Percentiles rank a stretch among this genome's conserved stretches.
Evolutionary conservation across 2,113 vertebrate genomes (phyloP).

Genomic region (Callaeas wilsoni): DNA sequence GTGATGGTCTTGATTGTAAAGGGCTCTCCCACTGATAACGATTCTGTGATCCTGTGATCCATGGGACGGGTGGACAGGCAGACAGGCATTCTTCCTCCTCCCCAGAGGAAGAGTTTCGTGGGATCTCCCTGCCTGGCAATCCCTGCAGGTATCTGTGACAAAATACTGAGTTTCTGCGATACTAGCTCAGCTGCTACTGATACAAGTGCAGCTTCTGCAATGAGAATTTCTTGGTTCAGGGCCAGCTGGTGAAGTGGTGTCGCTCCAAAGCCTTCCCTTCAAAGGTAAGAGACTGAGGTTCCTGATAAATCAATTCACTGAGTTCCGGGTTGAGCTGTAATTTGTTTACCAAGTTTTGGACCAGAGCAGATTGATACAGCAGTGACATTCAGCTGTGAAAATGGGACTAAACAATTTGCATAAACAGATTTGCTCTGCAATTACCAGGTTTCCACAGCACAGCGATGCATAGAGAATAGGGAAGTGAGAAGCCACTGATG

Average conservation of each 20-base stretch:
- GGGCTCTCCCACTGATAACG: neutral
- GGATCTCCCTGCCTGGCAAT: neutral
- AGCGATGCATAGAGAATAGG: neutral
- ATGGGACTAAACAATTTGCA: neutral
- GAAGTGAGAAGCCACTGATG: neutral
- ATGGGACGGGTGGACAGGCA: accelerated
- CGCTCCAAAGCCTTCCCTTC: neutral
- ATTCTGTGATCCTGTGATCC: neutral
- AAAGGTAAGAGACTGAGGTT: neutral
- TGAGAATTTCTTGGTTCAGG: neutral
- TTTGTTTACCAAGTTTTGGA: neutral
- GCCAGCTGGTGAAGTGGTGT: neutral
- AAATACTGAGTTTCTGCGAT: neutral
- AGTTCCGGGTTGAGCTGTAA: neutral
- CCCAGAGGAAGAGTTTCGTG: neutral
- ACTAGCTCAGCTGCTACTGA: neutral
- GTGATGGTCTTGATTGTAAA: neutral
- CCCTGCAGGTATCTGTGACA: too few relatives aligned
- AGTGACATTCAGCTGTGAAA: neutral
- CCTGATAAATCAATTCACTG: neutral
- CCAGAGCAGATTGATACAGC: neutral
- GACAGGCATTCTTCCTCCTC: neutral
- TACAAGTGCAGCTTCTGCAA: neutral
- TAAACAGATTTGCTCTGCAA: neutral
- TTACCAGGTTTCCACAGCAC: neutral